Conservation (phyloP, 92 coral and sea anemone genomes). For the Galaxea fascicularis region DNA sequence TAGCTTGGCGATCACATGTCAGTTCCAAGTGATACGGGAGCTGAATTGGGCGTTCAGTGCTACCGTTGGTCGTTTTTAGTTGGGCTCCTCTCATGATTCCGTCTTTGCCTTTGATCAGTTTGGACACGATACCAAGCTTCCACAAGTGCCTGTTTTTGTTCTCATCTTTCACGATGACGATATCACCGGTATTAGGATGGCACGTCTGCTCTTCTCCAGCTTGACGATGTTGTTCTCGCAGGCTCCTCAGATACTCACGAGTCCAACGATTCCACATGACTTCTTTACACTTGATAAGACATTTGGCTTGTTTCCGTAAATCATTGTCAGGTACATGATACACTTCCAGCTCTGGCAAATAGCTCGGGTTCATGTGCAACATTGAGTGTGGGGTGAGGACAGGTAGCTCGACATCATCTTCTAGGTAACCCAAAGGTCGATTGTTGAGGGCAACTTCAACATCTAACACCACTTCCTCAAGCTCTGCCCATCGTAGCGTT, state of each 20-base stretch:
- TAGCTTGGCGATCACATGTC: too few species aligned
- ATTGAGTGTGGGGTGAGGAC: too few species aligned
- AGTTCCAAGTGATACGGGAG: too few species aligned
- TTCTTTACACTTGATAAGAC: conserved; percentile 10
- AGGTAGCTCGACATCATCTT: background rate
- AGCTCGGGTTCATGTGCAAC: background rate
- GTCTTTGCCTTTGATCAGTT: too few species aligned
- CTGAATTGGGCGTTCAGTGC: background rate
- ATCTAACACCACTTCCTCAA: too few species aligned
- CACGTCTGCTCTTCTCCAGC: conserved; percentile 2
- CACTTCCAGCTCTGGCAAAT: background rate
- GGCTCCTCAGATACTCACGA: conserved; percentile 2
- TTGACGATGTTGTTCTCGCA: conserved; percentile 6
- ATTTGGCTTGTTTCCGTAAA: background rate
- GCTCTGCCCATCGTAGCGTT: too few species aligned
- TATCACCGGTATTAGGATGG: background rate
- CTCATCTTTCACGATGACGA: background rate
- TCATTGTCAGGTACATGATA: background rate
- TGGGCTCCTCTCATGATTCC: conserved; percentile 2
- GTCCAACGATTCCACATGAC: background rate
- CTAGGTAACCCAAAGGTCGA: conserved; percentile 10
- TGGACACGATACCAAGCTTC: background rate
- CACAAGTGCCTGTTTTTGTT: background rate
- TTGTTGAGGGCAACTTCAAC: conserved; percentile 18
- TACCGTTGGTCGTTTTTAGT: background rate